These are phyloP conservation scores for Drosophila teissieri DNA, from an alignment of 1,140 invertebrate species.

Conservation along the genomic window DNA sequence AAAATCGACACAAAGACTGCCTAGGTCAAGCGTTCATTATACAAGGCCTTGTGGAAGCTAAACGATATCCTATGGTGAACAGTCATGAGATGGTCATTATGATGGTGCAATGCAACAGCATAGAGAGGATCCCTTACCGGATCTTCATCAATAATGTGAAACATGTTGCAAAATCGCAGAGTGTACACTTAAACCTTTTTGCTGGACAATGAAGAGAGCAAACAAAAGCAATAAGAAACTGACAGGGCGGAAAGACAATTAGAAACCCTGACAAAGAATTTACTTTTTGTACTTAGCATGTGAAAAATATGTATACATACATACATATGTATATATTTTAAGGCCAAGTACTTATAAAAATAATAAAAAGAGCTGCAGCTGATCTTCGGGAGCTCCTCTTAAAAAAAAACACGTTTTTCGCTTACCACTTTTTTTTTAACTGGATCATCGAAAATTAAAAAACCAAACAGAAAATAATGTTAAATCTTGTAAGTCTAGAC, in stretches of 20 bases:
- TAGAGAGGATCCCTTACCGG: slow-evolving; percentile 35
- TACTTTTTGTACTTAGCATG: too few species aligned
- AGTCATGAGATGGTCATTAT: slow-evolving; percentile 62
- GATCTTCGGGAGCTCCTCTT: too few species aligned
- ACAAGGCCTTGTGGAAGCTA: slow-evolving; percentile 56
- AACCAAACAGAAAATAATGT: too few species aligned
- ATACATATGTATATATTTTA: too few species aligned
- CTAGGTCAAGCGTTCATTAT: slow-evolving; percentile 58
- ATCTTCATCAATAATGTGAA: slow-evolving; percentile 74
- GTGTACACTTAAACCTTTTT: slow-evolving; percentile 59
- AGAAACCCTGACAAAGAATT: not conserved
- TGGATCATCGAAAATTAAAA: too few species aligned
- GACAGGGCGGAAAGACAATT: slow-evolving; percentile 25
- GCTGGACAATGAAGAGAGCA: slow-evolving; percentile 67
- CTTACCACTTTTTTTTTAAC: too few species aligned
- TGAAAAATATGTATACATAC: too few species aligned
- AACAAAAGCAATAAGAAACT: slow-evolving; percentile 70
- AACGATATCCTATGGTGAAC: slow-evolving; percentile 49
- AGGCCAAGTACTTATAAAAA: too few species aligned
- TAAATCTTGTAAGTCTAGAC: too few species aligned
- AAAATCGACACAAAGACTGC: slow-evolving; percentile 8
- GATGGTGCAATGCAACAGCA: slow-evolving; percentile 31
- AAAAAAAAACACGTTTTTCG: too few species aligned
- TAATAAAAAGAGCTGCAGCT: too few species aligned
- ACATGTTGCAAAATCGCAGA: slow-evolving; percentile 78